A percentile compares a stretch with the other conserved stretches of the same genome.
Evolutionary conservation across 2,797 vertebrate species (phyloP).

Genomic region (Chaunax sp.): DNA sequence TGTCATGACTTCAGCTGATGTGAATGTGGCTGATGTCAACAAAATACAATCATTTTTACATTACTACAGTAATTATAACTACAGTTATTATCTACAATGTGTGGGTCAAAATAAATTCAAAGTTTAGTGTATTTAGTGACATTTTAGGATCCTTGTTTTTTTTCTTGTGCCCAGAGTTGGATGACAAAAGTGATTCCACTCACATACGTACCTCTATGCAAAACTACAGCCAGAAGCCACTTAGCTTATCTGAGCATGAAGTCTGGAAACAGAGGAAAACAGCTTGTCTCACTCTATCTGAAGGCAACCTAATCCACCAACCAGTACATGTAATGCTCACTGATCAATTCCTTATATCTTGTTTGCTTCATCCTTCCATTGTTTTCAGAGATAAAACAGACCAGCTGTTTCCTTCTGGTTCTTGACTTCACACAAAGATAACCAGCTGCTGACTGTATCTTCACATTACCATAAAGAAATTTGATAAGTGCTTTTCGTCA

Average conservation of each 20-base stretch:
- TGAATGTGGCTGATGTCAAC: neutral
- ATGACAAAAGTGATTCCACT: neutral
- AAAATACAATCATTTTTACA: neutral
- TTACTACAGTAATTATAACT: neutral
- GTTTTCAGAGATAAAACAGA: neutral
- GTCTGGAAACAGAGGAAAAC: neutral
- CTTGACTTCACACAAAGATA: neutral
- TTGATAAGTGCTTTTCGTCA: neutral
- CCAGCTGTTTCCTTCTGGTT: neutral
- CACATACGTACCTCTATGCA: neutral
- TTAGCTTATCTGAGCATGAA: constrained; percentile 3
- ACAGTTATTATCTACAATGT: neutral
- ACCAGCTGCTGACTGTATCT: neutral
- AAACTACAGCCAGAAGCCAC: neutral
- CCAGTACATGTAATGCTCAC: neutral
- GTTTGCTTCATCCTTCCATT: no score
- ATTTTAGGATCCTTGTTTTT: no score
- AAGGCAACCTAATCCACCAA: neutral
- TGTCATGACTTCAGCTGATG: neutral
- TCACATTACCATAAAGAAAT: neutral
- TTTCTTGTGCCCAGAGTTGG: no score
- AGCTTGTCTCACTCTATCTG: neutral
- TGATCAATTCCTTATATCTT: neutral
- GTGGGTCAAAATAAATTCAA: neutral
- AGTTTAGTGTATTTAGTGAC: no score